Evolutionary conservation across 2,888 invertebrate genomes (phyloP).

Genomic region (Cryptosula pallasiana): DNA sequence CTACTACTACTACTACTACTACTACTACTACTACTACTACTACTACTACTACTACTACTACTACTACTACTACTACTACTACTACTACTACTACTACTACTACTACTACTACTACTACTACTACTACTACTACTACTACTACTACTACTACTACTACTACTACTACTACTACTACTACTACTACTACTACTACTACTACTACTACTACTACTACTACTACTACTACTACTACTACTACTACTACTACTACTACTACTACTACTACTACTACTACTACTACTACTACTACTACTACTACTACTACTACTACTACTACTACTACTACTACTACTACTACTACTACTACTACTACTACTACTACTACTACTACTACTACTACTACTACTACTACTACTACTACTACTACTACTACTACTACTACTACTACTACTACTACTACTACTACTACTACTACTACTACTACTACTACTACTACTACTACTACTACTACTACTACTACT

Average conservation of each 20-base stretch:
- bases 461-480: slow-evolving; percentile 29
- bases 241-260: slow-evolving; percentile 28
- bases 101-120: slow-evolving; percentile 28
- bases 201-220: slow-evolving; percentile 27
- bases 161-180: slow-evolving; percentile 28
- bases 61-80: slow-evolving; percentile 28
- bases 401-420: slow-evolving; percentile 28
- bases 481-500: slow-evolving; percentile 27
- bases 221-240: slow-evolving; percentile 28
- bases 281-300: slow-evolving; percentile 27
- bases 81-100: slow-evolving; percentile 27
- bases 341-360: slow-evolving; percentile 27
- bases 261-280: slow-evolving; percentile 27
- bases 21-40: slow-evolving; percentile 28
- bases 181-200: slow-evolving; percentile 28
- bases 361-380: slow-evolving; percentile 27
- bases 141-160: slow-evolving; percentile 27
- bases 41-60: slow-evolving; percentile 27
- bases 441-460: slow-evolving; percentile 27
- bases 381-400: slow-evolving; percentile 28
- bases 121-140: slow-evolving; percentile 29
- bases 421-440: slow-evolving; percentile 28
- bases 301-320: slow-evolving; percentile 28
- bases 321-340: slow-evolving; percentile 28
- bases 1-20: slow-evolving; percentile 28